phyloP scores from a whole-genome alignment of 2,797 vertebrate genomes.

The Thripadectes ignobilis region DNA sequence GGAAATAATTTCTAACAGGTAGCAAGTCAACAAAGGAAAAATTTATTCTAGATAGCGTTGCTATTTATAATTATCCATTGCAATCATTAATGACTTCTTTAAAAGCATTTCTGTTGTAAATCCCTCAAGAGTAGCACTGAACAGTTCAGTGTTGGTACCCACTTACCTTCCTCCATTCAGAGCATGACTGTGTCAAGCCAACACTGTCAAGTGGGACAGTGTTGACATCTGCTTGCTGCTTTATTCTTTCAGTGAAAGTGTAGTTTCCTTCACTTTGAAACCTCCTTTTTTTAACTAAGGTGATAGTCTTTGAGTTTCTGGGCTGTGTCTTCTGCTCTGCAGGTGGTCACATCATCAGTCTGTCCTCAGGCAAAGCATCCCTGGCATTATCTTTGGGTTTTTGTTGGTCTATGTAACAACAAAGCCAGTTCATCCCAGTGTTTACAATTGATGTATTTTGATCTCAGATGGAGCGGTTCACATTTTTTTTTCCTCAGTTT shows the following conservation, averaged over 20 bases:
- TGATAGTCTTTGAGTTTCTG: background rate
- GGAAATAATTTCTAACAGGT: background rate
- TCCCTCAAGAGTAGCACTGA: background rate
- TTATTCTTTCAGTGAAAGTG: background rate
- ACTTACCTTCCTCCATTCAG: background rate
- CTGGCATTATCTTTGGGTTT: background rate
- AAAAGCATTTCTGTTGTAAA: background rate
- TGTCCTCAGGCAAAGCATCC: background rate
- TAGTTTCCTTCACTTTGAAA: background rate
- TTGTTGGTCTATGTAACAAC: fast-evolving
- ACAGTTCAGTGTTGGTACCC: background rate
- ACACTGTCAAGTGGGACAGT: background rate
- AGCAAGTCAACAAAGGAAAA: background rate
- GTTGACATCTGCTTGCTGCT: background rate
- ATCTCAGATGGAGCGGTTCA: background rate
- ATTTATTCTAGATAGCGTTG: background rate
- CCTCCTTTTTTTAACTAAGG: background rate
- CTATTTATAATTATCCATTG: background rate
- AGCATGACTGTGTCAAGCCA: background rate
- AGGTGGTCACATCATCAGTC: background rate
- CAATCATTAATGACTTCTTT: background rate
- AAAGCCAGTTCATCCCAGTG: background rate
- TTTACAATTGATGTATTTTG: background rate
- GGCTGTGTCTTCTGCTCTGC: background rate
- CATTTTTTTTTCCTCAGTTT: background rate